Evolutionary conservation across 2,888 invertebrate species (phyloP).

Genomic region (Seira musarum): DNA sequence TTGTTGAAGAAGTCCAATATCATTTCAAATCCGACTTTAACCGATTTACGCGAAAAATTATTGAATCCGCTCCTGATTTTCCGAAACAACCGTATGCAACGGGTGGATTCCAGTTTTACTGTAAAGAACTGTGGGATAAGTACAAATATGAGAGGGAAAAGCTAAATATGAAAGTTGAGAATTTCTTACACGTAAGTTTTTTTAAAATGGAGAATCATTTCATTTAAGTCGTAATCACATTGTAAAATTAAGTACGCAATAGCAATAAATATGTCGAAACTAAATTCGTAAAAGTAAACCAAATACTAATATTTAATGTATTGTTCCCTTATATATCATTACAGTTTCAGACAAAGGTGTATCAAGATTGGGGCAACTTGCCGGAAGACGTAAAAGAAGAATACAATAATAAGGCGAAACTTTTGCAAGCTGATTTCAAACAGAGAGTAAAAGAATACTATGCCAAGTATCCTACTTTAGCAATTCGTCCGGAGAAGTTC

Average conservation of each 20-base stretch:
- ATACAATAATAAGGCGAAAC: slow-evolving; percentile 39
- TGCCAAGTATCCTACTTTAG: slow-evolving; percentile 42
- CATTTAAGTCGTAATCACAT: neutral
- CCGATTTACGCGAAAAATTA: slow-evolving; percentile 36
- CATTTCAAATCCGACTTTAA: slow-evolving; percentile 23
- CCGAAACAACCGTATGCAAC: slow-evolving; percentile 51
- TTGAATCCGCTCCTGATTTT: slow-evolving; percentile 55
- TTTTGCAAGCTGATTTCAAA: slow-evolving; percentile 37
- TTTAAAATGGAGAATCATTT: neutral
- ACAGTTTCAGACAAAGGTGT: slow-evolving; percentile 56
- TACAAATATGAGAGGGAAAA: slow-evolving; percentile 24
- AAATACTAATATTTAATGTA: no score
- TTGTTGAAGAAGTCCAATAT: slow-evolving; percentile 57
- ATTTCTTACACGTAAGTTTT: slow-evolving; percentile 48
- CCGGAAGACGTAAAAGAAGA: slow-evolving; percentile 9
- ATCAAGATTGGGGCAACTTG: slow-evolving; percentile 33
- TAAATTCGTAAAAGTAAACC: no score
- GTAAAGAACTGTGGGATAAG: slow-evolving; percentile 57
- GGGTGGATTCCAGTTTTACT: slow-evolving; percentile 41
- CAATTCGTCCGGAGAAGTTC: neutral
- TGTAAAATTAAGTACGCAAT: no score
- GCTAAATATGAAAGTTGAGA: slow-evolving; percentile 35
- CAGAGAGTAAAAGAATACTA: slow-evolving; percentile 49
- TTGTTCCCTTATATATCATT: slow-evolving; percentile 1
- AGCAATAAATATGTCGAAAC: no score